Percentiles rank a stretch among this genome's conserved stretches.
phyloP scores from a whole-genome alignment of 2,113 vertebrate genomes.

The Dermatemys mawii region DNA sequence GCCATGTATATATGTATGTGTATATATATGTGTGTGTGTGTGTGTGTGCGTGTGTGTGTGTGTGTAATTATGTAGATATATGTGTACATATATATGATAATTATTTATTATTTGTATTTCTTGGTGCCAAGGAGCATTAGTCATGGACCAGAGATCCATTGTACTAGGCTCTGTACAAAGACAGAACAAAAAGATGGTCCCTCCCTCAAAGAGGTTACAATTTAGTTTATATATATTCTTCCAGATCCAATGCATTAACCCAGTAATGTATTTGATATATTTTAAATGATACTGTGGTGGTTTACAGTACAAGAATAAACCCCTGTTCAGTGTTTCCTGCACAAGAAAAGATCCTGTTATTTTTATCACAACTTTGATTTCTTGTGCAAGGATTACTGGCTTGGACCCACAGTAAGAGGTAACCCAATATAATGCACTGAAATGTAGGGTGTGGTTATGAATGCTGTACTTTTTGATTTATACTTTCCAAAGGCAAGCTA shows the following conservation, averaged over 20 bases:
- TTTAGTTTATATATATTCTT: not conserved
- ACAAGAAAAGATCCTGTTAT: not conserved
- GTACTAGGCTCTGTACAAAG: not conserved
- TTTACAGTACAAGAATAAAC: not conserved
- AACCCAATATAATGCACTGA: not conserved
- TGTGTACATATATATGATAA: not conserved
- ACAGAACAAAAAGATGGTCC: not conserved
- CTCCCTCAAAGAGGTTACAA: not conserved
- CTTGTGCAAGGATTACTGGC: not conserved
- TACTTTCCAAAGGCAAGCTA: not conserved
- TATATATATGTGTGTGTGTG: not conserved
- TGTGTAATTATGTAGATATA: too few relatives aligned
- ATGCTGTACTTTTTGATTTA: not conserved
- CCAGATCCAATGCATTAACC: not conserved
- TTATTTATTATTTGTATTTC: not conserved
- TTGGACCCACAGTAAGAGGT: not conserved
- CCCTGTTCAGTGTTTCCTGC: not conserved
- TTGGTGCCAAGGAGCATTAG: not conserved
- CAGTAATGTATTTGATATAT: not conserved
- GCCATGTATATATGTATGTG: not conserved
- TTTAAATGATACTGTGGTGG: not conserved
- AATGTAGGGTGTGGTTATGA: not conserved
- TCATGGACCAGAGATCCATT: fast-evolving
- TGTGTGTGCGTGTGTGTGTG: too few relatives aligned
- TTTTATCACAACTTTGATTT: not conserved